Evolutionary conservation across 2,888 invertebrate genomes (phyloP), one percentile per base, ranked within the genome.

Genomic region (Cephus runcator): DNA sequence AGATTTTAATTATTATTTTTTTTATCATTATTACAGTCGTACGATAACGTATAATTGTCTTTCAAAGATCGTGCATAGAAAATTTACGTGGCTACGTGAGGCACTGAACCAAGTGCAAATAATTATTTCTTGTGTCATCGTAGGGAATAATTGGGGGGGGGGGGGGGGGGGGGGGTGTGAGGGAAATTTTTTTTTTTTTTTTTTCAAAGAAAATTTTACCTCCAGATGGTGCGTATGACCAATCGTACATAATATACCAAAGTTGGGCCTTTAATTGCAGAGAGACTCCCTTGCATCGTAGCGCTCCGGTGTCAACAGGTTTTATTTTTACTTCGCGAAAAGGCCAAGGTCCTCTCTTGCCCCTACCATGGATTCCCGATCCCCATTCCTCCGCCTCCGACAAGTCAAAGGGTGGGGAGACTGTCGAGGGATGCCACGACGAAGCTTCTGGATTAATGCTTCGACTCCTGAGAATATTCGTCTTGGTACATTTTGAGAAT

Each of bases 251-350:
- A 23, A 56, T 56, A 23, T 56, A 56, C 56, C 2, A 23, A 56
- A 56, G 40, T 56, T 78, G 56, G 79, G 33, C 69, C 56, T 82
- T 82, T 80, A 81, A 83, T 83, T 80, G 79, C 77, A 74, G 34
- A 35, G 34, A 75, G 75, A 79, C 81, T 87, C 84, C 83, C 87
- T 86, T 84, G 84, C 84, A 85, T 84, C 84, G 88, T 85, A 87
- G 84, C 85, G 87, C 88, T 88, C 87, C 88, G 87, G 85, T 88
- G 88, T 88, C 88, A 88, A 88, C 88, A 88, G 88, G 88, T 88
- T 88, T 88, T 88, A 88, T 88, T 88, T 88, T 88, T 88, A 87
- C 88, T 85, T 83, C 87, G 88, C 88, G 88, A 88, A 88, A 88
- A 88, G 88, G 88, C 88, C 88, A 88, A 88, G 88, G 88, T 88